Base-by-base conservation (phyloP, 2,888 invertebrate genomes). In the Yponomeuta evonymella region DNA sequence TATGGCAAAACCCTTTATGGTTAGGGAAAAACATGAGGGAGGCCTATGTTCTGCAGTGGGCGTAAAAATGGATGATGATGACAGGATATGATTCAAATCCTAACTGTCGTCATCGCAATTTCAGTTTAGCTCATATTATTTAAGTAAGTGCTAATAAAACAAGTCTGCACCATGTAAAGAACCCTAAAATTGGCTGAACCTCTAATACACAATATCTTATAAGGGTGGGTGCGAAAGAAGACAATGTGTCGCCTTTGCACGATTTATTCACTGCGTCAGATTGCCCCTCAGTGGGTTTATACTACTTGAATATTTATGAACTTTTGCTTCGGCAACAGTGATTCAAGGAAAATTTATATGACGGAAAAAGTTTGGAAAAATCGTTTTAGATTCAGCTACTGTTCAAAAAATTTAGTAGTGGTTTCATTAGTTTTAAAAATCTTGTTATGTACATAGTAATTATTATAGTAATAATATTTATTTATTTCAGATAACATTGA, bases 241-340 rank as follows among this genome's bases (percentile, higher is more conserved):
- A 58, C 51, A 58, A 58, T 58, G 51, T 58, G 51, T 58, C 51
- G 51, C 51, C 51, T 58, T 15, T 58, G 51, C 51, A 58, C 51
- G 51, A 58, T 58, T 58, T 58, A 58, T 58, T 58, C 51, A 58
- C 51, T 58, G 51, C 51, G 51, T 58, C 51, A 15, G 15, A 58
- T 58, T 58, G 51, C 51, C 51, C 51, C 51, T 58, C 51, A 15
- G 51, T 58, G 51, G 51, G 51, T 5, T 58, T 58, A 51, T 6
- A 15, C 51, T 15, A 58, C 51, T 58, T 58, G 51, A 58, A 58
- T 58, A 58, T 58, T 58, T 58, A 58, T 58, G 51, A 58, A 58
- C 51, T 58, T 58, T 58, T 58, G 51, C 51, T 58, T 58, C 51
- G 15, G 51, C 51, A 58, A 58, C 51, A 58, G 12, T 58, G 51